Evolutionary conservation across 2,113 vertebrate species (phyloP).

Genomic region (Ceyx margarethae): DNA sequence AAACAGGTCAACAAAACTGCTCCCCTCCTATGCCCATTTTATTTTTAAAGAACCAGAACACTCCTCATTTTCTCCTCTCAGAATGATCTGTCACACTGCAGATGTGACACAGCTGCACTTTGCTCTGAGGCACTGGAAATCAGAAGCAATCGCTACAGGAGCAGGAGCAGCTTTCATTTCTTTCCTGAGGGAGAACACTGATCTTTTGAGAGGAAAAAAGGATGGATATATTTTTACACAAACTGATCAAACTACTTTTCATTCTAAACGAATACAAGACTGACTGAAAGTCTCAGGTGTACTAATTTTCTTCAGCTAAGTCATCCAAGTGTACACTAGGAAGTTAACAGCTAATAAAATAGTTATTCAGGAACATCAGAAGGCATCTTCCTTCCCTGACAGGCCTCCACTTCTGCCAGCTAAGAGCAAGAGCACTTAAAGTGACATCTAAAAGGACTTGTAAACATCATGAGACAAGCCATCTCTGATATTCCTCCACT

Average conservation of each 20-base stretch:
- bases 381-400: conserved; percentile 51
- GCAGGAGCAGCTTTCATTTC: conserved; percentile 55
- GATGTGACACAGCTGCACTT: conserved; percentile 52
- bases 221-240: conserved; percentile 60
- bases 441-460: conserved; percentile 61
- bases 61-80: not conserved
- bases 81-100: conserved; percentile 33
- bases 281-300: conserved; percentile 66
- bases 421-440: conserved; percentile 53
- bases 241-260: conserved; percentile 69
- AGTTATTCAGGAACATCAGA: conserved; percentile 54
- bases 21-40: not conserved
- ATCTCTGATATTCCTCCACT: not conserved
- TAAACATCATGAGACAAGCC: conserved; percentile 28
- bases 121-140: conserved; percentile 62
- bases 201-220: conserved; percentile 64
- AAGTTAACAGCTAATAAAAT: conserved; percentile 43
- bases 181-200: conserved; percentile 64
- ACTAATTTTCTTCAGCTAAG: conserved; percentile 40
- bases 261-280: conserved; percentile 66
- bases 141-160: conserved; percentile 47
- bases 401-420: conserved; percentile 63
- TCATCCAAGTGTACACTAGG: conserved; percentile 17
- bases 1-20: not conserved
- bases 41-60: not conserved